phyloP scores from a whole-genome alignment of 2,888 invertebrate species.

The Phanerotoma sp. region DNA sequence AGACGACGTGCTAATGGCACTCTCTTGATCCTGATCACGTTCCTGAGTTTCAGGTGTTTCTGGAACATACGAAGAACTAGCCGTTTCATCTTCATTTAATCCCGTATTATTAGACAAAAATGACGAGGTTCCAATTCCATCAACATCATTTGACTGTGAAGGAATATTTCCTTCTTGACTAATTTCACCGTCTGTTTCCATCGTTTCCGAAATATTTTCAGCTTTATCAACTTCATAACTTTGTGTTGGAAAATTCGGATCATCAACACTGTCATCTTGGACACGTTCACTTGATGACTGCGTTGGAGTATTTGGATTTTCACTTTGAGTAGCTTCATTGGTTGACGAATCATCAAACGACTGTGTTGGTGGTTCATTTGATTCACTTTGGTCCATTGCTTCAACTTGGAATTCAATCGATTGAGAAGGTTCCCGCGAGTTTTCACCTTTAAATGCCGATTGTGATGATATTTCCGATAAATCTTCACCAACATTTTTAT shows the following conservation, averaged over 20 bases:
- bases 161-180: conserved; percentile 51
- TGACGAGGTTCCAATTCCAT: conserved; percentile 45
- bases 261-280: conserved; percentile 44
- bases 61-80: conserved; percentile 54
- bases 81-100: conserved; percentile 54
- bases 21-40: conserved; percentile 55
- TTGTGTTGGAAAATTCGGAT: conserved; percentile 52
- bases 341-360: conserved; percentile 46
- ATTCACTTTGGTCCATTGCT: conserved; percentile 42
- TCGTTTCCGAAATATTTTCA: conserved; percentile 44
- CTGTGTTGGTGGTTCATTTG: conserved; percentile 47
- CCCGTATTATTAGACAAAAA: conserved; percentile 46
- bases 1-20: conserved; percentile 55
- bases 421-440: conserved; percentile 47
- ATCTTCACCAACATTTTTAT: conserved; percentile 34
- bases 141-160: conserved; percentile 53
- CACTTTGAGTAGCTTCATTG: conserved; percentile 46
- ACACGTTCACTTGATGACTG: conserved; percentile 51
- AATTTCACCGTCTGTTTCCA: conserved; percentile 49
- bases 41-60: conserved; percentile 55
- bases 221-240: conserved; percentile 50
- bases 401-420: conserved; percentile 44
- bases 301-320: conserved; percentile 47
- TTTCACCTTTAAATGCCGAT: conserved; percentile 45
- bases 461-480: conserved; percentile 48